These are phyloP conservation scores for Pogonomyrmex californicus DNA, from an alignment of 1,140 invertebrate species.

Conservation along the genomic window DNA sequence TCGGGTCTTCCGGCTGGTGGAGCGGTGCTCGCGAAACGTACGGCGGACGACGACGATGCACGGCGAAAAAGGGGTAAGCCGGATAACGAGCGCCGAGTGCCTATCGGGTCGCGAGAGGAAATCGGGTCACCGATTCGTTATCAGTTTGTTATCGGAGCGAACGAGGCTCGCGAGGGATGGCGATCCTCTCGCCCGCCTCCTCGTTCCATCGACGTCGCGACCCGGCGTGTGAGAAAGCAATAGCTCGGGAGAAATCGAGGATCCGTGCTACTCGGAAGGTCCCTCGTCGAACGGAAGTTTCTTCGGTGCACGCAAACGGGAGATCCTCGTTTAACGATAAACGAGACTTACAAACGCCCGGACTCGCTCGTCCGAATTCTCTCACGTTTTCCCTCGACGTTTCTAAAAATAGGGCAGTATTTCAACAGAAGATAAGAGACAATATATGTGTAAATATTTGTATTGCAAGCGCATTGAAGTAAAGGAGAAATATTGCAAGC, in stretches of 20 bases:
- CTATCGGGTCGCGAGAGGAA: not conserved
- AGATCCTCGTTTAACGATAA: not conserved
- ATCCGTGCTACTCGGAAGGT: not conserved
- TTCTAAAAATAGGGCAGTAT: no score
- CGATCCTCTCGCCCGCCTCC: not conserved
- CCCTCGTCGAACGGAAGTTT: not conserved
- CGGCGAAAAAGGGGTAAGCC: slow-evolving; percentile 57
- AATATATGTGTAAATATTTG: no score
- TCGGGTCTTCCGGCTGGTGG: slow-evolving; percentile 36
- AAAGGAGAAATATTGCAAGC: no score
- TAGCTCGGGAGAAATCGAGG: not conserved
- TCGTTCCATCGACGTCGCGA: not conserved
- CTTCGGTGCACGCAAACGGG: not conserved
- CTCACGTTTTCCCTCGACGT: no score
- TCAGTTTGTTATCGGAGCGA: not conserved
- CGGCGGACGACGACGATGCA: slow-evolving; percentile 26
- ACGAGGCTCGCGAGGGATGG: not conserved
- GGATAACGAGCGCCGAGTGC: not conserved
- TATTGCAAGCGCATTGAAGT: no score
- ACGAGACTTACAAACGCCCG: not conserved
- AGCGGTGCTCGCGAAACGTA: not conserved
- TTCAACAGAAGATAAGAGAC: no score
- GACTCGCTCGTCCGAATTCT: not conserved
- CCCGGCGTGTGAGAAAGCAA: not conserved
- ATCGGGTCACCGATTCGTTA: slow-evolving; percentile 29